These are phyloP conservation scores for Campylomormyrus numenius DNA, from an alignment of 2,113 vertebrate genomes.

Conservation along the genomic window DNA sequence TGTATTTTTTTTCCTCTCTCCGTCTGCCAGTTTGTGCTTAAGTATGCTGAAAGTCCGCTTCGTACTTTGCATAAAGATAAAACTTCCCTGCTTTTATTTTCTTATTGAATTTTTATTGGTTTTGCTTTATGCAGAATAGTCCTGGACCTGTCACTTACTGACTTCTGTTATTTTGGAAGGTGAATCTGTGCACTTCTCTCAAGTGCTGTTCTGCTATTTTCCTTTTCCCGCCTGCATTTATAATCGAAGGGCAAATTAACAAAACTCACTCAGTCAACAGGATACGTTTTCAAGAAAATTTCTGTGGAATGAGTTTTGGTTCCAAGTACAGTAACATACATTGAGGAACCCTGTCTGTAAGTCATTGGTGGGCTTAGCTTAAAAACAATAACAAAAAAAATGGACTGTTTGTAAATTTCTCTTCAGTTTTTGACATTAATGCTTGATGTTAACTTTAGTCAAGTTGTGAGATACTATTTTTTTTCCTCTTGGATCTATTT, in stretches of 20 bases:
- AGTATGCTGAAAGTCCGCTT: constrained; percentile 4
- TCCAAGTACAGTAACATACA: background rate
- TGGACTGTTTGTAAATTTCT: background rate
- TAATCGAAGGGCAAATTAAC: background rate
- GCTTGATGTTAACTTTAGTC: background rate
- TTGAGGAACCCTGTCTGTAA: background rate
- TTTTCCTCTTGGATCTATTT: background rate
- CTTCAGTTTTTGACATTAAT: background rate
- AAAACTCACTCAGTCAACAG: background rate
- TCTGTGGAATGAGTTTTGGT: background rate
- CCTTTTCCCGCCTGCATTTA: background rate
- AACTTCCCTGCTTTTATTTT: background rate
- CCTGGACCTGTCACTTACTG: background rate
- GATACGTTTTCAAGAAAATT: background rate
- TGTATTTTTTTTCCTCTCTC: background rate
- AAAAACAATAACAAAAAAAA: background rate
- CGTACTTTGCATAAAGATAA: constrained; percentile 14
- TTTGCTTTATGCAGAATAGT: background rate
- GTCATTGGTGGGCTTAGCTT: background rate
- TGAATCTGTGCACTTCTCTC: background rate
- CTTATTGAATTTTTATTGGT: background rate
- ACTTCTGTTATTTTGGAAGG: background rate
- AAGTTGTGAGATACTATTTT: background rate
- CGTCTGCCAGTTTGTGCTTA: background rate
- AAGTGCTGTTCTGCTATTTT: background rate